These are phyloP conservation scores for Castor canadensis DNA, from an alignment of 2,113 vertebrate species.

Conservation along the genomic window DNA sequence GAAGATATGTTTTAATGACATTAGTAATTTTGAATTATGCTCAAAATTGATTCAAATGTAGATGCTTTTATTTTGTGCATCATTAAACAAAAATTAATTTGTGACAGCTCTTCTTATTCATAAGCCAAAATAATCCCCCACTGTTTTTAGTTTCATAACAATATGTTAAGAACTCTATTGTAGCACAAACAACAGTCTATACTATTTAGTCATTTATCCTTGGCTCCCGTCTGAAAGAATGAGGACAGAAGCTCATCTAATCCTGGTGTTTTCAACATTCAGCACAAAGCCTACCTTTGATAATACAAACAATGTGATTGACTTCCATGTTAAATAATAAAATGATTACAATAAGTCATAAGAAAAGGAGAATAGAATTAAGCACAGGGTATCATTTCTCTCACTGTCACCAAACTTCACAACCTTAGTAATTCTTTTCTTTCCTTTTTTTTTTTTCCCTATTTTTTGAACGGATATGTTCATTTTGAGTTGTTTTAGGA, in stretches of 20 bases:
- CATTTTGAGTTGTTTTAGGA: not conserved
- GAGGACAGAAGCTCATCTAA: not conserved
- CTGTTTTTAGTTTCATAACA: not conserved
- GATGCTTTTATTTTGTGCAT: not conserved
- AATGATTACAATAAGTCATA: not conserved
- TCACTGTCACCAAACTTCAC: not conserved
- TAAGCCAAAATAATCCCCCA: not conserved
- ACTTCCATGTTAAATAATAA: not conserved
- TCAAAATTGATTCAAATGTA: not conserved
- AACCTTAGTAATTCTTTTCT: not conserved
- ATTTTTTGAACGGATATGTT: not conserved
- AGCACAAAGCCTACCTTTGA: not conserved
- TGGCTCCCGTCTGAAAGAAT: not conserved
- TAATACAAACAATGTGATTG: not conserved
- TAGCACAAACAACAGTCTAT: not conserved
- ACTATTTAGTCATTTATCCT: not conserved
- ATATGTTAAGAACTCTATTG: not conserved
- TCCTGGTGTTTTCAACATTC: not conserved
- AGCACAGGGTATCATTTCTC: not conserved
- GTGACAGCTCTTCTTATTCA: not conserved
- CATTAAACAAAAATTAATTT: conserved; percentile 21
- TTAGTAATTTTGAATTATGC: not conserved
- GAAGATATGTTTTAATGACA: not conserved
- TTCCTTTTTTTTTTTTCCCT: not conserved
- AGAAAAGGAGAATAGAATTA: not conserved